These are phyloP conservation scores for Medauroidea extradentata DNA, from an alignment of 1,140 invertebrate genomes.

Conservation along the genomic window DNA sequence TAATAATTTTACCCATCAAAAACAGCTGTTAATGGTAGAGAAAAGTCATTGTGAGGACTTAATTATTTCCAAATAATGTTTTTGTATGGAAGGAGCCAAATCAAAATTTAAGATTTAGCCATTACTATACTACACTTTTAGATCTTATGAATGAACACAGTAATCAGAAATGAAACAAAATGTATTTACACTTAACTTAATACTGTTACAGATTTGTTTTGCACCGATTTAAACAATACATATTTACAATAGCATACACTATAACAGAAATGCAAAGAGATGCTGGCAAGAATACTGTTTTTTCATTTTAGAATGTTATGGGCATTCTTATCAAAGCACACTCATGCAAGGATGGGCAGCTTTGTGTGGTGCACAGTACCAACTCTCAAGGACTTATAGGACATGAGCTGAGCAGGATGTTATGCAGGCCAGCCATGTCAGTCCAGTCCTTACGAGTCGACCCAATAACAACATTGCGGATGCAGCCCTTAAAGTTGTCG, in stretches of 20 bases:
- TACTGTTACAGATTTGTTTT: not conserved
- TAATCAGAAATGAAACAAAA: too few relatives aligned
- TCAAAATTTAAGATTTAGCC: too few relatives aligned
- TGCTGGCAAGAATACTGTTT: not conserved
- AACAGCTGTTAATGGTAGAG: too few relatives aligned
- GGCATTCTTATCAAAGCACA: not conserved
- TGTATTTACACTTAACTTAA: too few relatives aligned
- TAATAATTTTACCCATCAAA: too few relatives aligned
- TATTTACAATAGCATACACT: not conserved
- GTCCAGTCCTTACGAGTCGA: conserved; percentile 70
- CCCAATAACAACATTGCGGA: conserved; percentile 75
- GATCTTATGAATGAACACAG: too few relatives aligned
- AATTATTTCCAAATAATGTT: too few relatives aligned
- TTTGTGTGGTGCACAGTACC: not conserved
- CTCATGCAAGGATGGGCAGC: too few relatives aligned
- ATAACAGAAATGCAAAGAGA: not conserved
- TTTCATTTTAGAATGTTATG: not conserved
- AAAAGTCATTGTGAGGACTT: too few relatives aligned
- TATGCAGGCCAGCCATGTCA: conserved; percentile 73
- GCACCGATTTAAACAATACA: not conserved
- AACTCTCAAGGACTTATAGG: conserved; percentile 45
- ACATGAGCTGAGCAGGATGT: conserved; percentile 82
- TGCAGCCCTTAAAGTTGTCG: conserved; percentile 89
- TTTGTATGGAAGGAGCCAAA: too few relatives aligned
- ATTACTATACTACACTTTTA: too few relatives aligned